phyloP scores from a whole-genome alignment of 2,797 vertebrate genomes.

The Ambastaia sidthimunki region DNA sequence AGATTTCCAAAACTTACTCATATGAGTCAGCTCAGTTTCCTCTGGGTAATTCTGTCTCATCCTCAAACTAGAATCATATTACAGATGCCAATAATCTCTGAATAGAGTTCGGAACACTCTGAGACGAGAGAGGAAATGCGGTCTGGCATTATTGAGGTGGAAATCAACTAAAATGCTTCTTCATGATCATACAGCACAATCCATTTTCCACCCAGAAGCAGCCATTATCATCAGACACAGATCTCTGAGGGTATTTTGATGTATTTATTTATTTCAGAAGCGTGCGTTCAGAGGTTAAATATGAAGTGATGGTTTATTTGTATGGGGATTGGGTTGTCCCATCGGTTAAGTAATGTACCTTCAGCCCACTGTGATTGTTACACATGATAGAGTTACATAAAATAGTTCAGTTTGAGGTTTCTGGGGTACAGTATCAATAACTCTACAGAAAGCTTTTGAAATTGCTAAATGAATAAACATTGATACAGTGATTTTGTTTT shows the following conservation, averaged over 20 bases:
- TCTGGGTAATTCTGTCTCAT: background rate
- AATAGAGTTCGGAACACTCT: background rate
- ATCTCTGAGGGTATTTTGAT: slow-evolving; percentile 13
- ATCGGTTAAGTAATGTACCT: slow-evolving; percentile 19
- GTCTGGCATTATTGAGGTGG: background rate
- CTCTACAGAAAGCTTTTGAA: background rate
- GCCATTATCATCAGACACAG: slow-evolving; percentile 12
- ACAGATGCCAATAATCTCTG: background rate
- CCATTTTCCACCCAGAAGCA: slow-evolving; percentile 14
- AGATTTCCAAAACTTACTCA: background rate
- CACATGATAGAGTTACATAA: background rate
- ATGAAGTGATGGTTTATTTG: slow-evolving; percentile 40
- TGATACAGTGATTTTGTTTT: background rate
- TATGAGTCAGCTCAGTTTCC: background rate
- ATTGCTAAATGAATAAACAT: background rate
- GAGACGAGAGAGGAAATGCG: background rate
- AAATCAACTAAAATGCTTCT: slow-evolving; percentile 17
- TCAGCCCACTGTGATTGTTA: slow-evolving; percentile 11
- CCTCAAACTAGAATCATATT: background rate
- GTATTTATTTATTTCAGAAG: background rate
- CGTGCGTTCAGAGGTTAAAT: slow-evolving; percentile 30
- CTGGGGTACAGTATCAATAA: background rate
- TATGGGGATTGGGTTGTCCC: slow-evolving; percentile 22
- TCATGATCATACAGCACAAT: background rate
- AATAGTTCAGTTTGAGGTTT: slow-evolving; percentile 8